Conservation (phyloP, 1,140 invertebrate species). For the Calephelis nemesis region DNA sequence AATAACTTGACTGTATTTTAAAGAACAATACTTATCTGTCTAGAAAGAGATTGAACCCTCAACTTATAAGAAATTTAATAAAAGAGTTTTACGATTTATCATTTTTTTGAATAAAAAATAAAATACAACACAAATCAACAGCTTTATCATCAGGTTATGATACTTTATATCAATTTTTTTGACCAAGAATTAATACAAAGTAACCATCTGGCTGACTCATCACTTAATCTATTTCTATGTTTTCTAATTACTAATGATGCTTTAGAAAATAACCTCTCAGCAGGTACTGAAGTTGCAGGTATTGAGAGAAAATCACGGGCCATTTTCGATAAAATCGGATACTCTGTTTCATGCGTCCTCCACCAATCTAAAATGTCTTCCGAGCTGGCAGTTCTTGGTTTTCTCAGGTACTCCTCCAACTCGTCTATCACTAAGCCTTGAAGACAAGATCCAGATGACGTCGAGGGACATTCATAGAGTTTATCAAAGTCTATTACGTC, state of each 20-base stretch:
- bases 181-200: slow-evolving; percentile 33
- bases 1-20: too few species aligned
- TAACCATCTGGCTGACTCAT: slow-evolving; percentile 35
- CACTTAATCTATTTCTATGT: slow-evolving; percentile 35
- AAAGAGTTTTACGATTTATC: too few species aligned
- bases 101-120: too few species aligned
- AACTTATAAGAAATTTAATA: too few species aligned
- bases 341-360: slow-evolving; percentile 37
- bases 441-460: slow-evolving; percentile 42
- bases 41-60: too few species aligned
- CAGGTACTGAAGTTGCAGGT: slow-evolving; percentile 51
- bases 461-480: slow-evolving; percentile 44
- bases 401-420: slow-evolving; percentile 46
- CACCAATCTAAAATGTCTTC: slow-evolving; percentile 28
- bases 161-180: slow-evolving; percentile 35
- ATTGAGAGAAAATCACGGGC: slow-evolving; percentile 56
- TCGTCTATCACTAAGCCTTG: slow-evolving; percentile 38
- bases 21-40: too few species aligned
- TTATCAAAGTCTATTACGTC: slow-evolving; percentile 48
- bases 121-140: slow-evolving; percentile 36
- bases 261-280: slow-evolving; percentile 47
- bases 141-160: slow-evolving; percentile 34
- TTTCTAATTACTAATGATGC: slow-evolving; percentile 39
- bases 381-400: slow-evolving; percentile 38
- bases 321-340: slow-evolving; percentile 51